Conservation (phyloP, 1,140 invertebrate genomes). For the Thalassaphorura encarpata region DNA sequence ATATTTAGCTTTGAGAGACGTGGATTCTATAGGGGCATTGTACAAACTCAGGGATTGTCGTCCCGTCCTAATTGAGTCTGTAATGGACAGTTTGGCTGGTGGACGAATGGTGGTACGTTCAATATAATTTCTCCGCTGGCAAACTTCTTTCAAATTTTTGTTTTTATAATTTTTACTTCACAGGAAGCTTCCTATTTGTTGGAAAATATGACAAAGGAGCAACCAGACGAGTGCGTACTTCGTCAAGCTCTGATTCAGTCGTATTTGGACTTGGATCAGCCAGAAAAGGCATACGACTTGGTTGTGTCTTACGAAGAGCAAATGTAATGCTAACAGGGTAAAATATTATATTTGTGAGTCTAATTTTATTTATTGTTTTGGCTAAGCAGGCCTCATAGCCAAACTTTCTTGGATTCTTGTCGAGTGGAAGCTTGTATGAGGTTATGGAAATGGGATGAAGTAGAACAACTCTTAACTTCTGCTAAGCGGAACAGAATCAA, state of each 20-base stretch:
- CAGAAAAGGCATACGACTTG: not conserved
- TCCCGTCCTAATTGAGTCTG: not conserved
- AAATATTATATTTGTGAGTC: not conserved
- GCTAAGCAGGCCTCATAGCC: not conserved
- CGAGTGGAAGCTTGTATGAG: constrained; percentile 5
- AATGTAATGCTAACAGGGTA: not conserved
- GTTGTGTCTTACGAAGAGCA: not conserved
- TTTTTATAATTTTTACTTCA: not conserved
- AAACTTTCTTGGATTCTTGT: not conserved
- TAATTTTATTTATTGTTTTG: not conserved
- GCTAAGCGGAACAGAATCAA: not conserved
- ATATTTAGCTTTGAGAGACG: not conserved
- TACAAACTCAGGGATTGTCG: not conserved
- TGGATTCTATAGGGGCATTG: not conserved
- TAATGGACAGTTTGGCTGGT: not conserved
- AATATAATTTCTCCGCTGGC: not conserved
- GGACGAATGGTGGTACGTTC: not conserved
- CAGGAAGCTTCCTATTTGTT: not conserved
- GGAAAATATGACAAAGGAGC: not conserved
- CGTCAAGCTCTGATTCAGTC: not conserved
- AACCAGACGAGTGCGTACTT: not conserved
- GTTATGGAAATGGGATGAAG: constrained; percentile 2
- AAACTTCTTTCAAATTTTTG: not conserved
- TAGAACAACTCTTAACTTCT: not conserved
- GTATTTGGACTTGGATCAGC: not conserved